Evolutionary conservation across 2,113 vertebrate species (phyloP).

Genomic region (Sturnira hondurensis): DNA sequence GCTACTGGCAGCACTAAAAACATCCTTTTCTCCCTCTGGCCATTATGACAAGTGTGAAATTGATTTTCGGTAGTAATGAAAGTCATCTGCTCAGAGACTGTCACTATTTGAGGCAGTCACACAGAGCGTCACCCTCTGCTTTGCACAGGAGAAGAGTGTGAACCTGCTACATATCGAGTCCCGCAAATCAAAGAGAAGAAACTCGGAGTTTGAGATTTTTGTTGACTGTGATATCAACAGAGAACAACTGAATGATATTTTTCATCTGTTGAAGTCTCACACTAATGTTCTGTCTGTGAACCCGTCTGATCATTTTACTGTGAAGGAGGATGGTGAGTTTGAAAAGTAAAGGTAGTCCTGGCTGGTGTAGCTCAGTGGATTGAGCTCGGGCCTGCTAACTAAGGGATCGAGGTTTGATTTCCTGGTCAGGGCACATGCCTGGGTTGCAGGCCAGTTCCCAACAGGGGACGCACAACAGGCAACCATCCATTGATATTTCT

Average conservation of each 20-base stretch:
- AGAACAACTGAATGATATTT: conserved; percentile 93
- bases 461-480: no score
- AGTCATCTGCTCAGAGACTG: neutral
- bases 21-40: neutral
- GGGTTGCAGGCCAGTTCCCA: no score
- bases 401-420: no score
- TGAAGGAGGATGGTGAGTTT: conserved; percentile 84
- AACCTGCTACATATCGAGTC: conserved; percentile 97
- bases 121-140: neutral
- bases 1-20: neutral
- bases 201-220: conserved; percentile 97
- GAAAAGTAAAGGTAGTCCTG: conserved; percentile 19
- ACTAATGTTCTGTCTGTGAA: conserved; percentile 89
- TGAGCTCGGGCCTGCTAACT: no score
- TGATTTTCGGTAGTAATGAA: neutral
- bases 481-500: no score
- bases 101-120: neutral
- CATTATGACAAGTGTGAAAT: neutral
- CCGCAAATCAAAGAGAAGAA: conserved; percentile 93
- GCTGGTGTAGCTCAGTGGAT: no score
- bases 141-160: conserved; percentile 92
- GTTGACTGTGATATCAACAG: conserved; percentile 95
- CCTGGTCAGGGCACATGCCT: no score
- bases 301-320: conserved; percentile 83
- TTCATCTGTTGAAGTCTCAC: conserved; percentile 91